A percentile compares a stretch with the other conserved stretches of the same genome.
Conservation (phyloP, 2,888 invertebrate genomes). For the Lysandra coridon region DNA sequence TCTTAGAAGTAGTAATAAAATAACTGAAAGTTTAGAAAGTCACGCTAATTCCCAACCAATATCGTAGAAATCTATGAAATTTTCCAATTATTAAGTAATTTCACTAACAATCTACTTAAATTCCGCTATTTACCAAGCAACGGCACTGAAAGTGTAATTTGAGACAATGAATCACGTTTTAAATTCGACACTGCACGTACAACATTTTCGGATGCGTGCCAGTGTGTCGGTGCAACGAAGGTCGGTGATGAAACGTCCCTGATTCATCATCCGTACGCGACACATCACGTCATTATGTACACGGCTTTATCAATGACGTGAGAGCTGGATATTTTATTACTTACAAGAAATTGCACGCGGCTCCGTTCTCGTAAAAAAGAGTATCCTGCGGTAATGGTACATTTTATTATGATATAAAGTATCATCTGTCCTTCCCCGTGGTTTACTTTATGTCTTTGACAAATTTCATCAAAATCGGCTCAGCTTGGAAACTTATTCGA, state of each 20-base stretch:
- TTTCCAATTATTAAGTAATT: too few relatives aligned
- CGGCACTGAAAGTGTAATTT: neutral
- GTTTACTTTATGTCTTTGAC: too few relatives aligned
- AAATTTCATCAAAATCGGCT: too few relatives aligned
- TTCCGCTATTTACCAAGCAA: neutral
- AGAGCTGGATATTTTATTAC: neutral
- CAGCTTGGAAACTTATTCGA: too few relatives aligned
- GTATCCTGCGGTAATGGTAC: too few relatives aligned
- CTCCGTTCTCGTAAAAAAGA: neutral
- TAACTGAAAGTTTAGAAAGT: too few relatives aligned
- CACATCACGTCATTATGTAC: neutral
- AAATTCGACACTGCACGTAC: neutral
- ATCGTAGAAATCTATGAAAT: too few relatives aligned
- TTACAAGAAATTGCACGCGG: neutral
- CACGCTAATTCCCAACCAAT: too few relatives aligned
- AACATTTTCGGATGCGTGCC: slow-evolving; percentile 14
- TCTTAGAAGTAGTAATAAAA: too few relatives aligned
- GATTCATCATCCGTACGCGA: neutral
- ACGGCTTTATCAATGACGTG: neutral
- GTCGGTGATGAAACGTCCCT: slow-evolving; percentile 11
- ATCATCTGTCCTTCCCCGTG: too few relatives aligned
- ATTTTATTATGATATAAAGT: too few relatives aligned
- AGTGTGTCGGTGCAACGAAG: slow-evolving; percentile 16
- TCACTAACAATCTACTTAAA: neutral
- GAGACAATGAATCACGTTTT: neutral